Evolutionary conservation across 2,113 vertebrate genomes (phyloP).

Genomic region (Megaceryle maxima): DNA sequence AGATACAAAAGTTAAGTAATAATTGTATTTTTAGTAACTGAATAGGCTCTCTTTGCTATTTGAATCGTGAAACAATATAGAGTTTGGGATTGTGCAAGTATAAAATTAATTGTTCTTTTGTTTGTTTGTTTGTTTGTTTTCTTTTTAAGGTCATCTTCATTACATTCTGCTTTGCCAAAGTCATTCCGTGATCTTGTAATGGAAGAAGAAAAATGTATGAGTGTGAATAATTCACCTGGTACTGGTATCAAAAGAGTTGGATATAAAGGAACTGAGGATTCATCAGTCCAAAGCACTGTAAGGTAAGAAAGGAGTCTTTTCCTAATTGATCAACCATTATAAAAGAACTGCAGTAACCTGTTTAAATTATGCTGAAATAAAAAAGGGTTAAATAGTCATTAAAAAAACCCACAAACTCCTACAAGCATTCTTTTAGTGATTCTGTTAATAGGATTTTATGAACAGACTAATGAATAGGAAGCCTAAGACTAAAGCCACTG

Average conservation of each 20-base stretch:
- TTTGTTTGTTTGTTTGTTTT: not conserved
- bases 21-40: not conserved
- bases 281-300: conserved; percentile 68
- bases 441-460: not conserved
- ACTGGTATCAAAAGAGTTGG: conserved; percentile 76
- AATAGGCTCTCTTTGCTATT: not conserved
- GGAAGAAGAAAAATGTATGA: conserved; percentile 82
- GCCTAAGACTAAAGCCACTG: not conserved
- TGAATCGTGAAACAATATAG: not conserved
- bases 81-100: not conserved
- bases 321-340: not conserved
- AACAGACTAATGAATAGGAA: not conserved
- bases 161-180: conserved; percentile 79
- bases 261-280: conserved; percentile 78
- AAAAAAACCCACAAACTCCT: not conserved
- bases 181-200: conserved; percentile 86
- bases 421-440: not conserved
- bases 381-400: not conserved
- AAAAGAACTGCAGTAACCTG: not conserved
- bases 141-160: conserved; percentile 79
- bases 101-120: not conserved
- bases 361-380: not conserved
- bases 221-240: conserved; percentile 34
- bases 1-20: not conserved
- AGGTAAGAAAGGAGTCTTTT: conserved; percentile 47